Base-by-base conservation (phyloP, 2,888 invertebrate genomes). In the Melinopterus prodromus region DNA sequence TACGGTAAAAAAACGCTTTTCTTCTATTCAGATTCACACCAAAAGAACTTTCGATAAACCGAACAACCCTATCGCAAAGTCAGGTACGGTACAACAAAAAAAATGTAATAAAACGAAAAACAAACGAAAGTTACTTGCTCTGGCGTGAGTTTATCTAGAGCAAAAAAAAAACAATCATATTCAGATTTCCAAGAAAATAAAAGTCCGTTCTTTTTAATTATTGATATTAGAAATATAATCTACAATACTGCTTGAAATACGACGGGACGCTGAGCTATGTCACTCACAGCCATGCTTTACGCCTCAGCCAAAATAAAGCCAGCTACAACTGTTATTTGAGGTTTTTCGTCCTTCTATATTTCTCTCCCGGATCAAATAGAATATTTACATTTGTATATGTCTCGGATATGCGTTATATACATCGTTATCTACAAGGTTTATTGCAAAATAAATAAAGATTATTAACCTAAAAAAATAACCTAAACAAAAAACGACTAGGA, bases 121-220 rank as follows among this genome's bases (percentile, higher is more conserved):
- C 53, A 53, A 53, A 53, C 53, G 53, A 53, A 53, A 9, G 12
- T 53, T 53, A 53, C 53, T 53, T 53, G 53, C 53, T 12, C 12
- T 53, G 9, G 12, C 3, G 9, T 53, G 53, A 1, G 53, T 53
- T 53, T 53, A 71, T 15, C 35, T 26, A 71, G 16, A n/a, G 35
- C 0, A 5, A 71, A 71, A 71, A 15, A 71, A 15, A 71, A 74
- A 71, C 12, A 6, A 12, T 12, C 6, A 74, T 74, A 26, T 26
- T 74, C 35, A 74, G 35, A 74, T 26, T 71, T 36, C 16, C 37
- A 74, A 74, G 35, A 26, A 36, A 74, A n/a, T 71, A 71, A 71
- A 26, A 2, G 26, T 26, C 26, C 26, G 26, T 26, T 26, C 26
- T 26, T 26, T 53, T 53, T 2, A 9, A 9, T 53, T 53, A 53